Conservation (phyloP, 1,140 invertebrate species). For the Drosophila ohnishii region DNA sequence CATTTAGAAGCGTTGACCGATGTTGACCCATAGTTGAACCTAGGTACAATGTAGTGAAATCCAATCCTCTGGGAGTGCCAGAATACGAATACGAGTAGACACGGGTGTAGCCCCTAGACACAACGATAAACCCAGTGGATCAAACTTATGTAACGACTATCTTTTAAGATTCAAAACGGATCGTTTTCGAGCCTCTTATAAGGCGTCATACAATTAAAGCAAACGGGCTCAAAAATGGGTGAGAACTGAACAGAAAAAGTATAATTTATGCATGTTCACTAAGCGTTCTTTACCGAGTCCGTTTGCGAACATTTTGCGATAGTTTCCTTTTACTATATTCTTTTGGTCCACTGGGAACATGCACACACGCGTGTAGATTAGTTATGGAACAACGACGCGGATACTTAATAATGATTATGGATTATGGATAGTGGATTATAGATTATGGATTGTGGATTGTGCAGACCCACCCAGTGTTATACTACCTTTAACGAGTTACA, state of each 20-base stretch:
- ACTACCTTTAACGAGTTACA: constrained; percentile 63
- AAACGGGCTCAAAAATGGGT: no score
- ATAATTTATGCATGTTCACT: no score
- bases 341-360: constrained; percentile 8
- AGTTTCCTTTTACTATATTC: neutral
- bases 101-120: constrained; percentile 41
- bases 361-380: constrained; percentile 26
- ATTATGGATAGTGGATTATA: constrained; percentile 8
- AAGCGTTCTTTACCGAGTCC: no score
- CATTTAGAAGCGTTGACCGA: constrained; percentile 67
- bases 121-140: constrained; percentile 42
- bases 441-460: constrained; percentile 23
- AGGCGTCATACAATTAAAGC: no score
- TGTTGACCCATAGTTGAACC: constrained; percentile 49
- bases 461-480: constrained; percentile 67
- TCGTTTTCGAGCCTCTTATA: no score
- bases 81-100: constrained; percentile 17
- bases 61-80: constrained; percentile 31
- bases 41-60: constrained; percentile 36
- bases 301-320: neutral
- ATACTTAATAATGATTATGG: constrained; percentile 34
- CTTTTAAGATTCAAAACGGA: neutral
- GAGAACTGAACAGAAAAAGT: no score
- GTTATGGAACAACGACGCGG: constrained; percentile 51
- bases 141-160: neutral